phyloP scores from a whole-genome alignment of 2,797 vertebrate genomes.

The Chaetodon trifasciatus region DNA sequence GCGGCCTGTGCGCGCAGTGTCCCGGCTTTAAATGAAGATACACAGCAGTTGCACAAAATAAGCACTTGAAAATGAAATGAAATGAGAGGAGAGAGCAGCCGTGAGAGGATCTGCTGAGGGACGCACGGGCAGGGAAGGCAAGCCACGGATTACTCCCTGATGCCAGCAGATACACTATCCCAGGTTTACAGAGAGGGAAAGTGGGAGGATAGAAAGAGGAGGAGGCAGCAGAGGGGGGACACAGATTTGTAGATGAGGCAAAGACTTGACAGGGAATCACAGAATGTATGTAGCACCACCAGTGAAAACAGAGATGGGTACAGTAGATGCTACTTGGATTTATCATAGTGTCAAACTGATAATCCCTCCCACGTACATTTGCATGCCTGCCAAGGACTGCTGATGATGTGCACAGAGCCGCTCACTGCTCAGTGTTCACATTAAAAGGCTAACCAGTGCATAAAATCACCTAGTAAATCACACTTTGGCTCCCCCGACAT shows the following conservation, averaged over 20 bases:
- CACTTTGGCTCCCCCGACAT: constrained; percentile 42
- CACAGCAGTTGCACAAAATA: constrained; percentile 35
- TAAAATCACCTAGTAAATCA: constrained; percentile 58
- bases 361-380: constrained; percentile 78
- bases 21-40: constrained; percentile 13
- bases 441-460: constrained; percentile 48
- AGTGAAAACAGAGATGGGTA: constrained; percentile 4
- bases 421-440: constrained; percentile 44
- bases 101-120: constrained; percentile 35
- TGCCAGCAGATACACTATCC: constrained; percentile 41
- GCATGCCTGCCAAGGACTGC: constrained; percentile 55
- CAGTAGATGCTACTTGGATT: constrained; percentile 35
- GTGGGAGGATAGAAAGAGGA: constrained; percentile 11
- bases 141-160: constrained; percentile 45
- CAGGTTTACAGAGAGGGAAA: constrained; percentile 28
- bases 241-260: constrained; percentile 3
- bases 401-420: constrained; percentile 49
- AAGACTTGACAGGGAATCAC: constrained; percentile 8
- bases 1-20: constrained; percentile 11
- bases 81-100: background rate
- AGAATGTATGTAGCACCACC: background rate
- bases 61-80: background rate
- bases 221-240: background rate
- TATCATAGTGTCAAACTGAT: constrained; percentile 69
- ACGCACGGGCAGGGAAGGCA: constrained; percentile 35